These are phyloP conservation scores for Syrrhaptes paradoxus DNA, from an alignment of 2,113 vertebrate species.

Conservation along the genomic window DNA sequence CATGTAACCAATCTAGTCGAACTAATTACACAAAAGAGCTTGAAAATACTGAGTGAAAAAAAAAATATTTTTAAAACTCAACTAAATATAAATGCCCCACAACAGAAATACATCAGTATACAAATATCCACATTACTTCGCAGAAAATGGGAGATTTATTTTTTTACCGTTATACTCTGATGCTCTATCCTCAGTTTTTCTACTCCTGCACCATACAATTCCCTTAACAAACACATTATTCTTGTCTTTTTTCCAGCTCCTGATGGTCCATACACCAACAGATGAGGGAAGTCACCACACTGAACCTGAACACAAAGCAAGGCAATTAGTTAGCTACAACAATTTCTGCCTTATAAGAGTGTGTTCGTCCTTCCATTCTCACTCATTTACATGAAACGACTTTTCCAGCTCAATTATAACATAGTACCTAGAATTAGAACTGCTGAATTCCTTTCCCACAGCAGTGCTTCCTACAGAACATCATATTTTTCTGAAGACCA, in stretches of 20 bases:
- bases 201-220: constrained; percentile 93
- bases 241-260: constrained; percentile 98
- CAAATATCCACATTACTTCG: not conserved
- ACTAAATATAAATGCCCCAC: not conserved
- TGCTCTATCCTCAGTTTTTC: constrained; percentile 97
- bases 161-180: constrained; percentile 90
- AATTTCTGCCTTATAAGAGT: accelerated
- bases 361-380: not conserved
- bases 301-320: constrained; percentile 82
- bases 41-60: not conserved
- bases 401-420: not conserved
- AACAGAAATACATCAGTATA: not conserved
- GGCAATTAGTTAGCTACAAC: not conserved
- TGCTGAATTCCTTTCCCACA: not conserved
- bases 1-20: not conserved
- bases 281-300: constrained; percentile 94
- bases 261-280: constrained; percentile 94
- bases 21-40: not conserved
- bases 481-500: not conserved
- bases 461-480: not conserved
- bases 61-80: not conserved
- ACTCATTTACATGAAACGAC: not conserved
- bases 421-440: not conserved
- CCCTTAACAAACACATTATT: constrained; percentile 94
- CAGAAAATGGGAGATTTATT: not conserved